phyloP scores from a whole-genome alignment of 2,797 vertebrate species.

The Gambelia wislizenii region DNA sequence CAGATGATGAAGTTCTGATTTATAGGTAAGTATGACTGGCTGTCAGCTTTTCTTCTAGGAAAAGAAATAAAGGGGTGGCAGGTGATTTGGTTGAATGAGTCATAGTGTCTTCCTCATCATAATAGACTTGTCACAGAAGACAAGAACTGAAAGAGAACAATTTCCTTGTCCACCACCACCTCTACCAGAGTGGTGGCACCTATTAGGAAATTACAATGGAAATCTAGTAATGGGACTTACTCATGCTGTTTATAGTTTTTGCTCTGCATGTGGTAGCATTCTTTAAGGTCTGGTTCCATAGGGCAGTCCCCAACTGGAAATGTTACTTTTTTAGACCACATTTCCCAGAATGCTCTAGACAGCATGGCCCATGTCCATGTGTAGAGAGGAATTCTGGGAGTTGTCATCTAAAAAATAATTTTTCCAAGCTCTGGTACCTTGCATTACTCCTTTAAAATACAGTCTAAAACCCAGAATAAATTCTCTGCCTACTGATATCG shows the following conservation, averaged over 20 bases:
- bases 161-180: conserved; percentile 44
- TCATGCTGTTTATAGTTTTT: not conserved
- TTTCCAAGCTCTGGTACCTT: not conserved
- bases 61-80: conserved; percentile 14
- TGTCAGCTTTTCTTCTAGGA: conserved; percentile 17
- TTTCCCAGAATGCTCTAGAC: no score
- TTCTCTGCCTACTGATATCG: no score
- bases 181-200: conserved; percentile 22
- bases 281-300: not conserved
- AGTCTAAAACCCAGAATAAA: no score
- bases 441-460: no score
- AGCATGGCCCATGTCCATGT: not conserved
- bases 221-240: not conserved
- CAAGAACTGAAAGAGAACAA: conserved; percentile 54
- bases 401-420: not conserved
- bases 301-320: not conserved
- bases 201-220: conserved; percentile 44
- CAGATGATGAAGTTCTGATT: conserved; percentile 96
- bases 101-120: not conserved
- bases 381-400: not conserved
- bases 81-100: not conserved
- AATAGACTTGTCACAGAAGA: conserved; percentile 46
- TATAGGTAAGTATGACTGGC: conserved; percentile 89
- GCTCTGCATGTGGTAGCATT: not conserved
- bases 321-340: no score